Evolutionary conservation across 2,888 invertebrate species (phyloP).

Genomic region (Drosophila gaucha): DNA sequence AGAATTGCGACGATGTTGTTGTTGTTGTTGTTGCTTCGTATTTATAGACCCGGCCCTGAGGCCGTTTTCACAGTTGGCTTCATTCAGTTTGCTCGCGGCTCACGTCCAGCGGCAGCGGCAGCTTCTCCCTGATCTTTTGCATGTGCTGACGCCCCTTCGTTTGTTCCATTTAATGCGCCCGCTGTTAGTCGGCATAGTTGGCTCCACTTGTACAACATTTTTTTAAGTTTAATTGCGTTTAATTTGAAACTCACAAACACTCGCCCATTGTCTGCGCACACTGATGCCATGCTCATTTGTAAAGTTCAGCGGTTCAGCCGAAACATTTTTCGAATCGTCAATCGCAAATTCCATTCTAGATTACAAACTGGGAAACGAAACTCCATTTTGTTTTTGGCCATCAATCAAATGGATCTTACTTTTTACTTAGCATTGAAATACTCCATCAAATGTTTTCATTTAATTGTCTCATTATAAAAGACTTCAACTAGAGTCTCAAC

Average conservation of each 20-base stretch:
- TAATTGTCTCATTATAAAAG: no score
- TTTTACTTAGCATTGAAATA: no score
- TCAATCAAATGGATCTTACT: no score
- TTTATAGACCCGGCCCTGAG: constrained; percentile 54
- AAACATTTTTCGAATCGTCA: constrained; percentile 8
- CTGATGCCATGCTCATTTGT: constrained; percentile 30
- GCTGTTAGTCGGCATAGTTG: constrained; percentile 32
- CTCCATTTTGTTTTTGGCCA: no score
- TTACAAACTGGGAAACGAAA: no score
- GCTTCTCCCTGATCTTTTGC: constrained; percentile 47
- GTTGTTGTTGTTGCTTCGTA: constrained; percentile 18
- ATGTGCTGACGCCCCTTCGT: constrained; percentile 46
- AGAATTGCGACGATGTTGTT: constrained; percentile 43
- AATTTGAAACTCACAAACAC: constrained; percentile 44
- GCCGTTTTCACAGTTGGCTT: constrained; percentile 64
- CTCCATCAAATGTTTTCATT: no score
- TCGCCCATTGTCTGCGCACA: constrained; percentile 3
- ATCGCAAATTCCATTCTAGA: constrained; percentile 1
- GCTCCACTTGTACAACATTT: constrained; percentile 52
- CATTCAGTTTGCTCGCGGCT: constrained; percentile 36
- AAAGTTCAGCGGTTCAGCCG: constrained; percentile 10
- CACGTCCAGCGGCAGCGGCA: constrained; percentile 26
- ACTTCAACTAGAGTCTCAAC: no score
- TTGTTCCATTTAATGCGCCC: constrained; percentile 28
- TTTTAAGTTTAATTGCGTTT: constrained; percentile 64